Conservation (phyloP, 2,888 invertebrate genomes). For the Pomacea canaliculata region DNA sequence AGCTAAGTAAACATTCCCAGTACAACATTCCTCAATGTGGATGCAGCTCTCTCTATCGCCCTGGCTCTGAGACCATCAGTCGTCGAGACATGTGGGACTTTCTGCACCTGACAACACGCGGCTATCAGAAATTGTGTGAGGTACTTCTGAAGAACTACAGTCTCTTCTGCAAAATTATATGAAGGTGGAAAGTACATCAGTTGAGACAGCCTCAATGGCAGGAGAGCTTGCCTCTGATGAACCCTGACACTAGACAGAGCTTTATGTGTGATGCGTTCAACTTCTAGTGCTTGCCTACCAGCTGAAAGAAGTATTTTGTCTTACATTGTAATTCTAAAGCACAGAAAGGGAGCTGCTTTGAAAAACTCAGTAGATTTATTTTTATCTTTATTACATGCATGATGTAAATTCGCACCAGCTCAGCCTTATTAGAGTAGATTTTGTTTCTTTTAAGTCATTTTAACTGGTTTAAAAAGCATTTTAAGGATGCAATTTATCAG, state of each 20-base stretch:
- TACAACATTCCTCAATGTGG: conserved; percentile 84
- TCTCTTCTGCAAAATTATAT: conserved; percentile 54
- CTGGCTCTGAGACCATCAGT: conserved; percentile 78
- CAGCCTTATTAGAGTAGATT: too few relatives aligned
- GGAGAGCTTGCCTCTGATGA: conserved; percentile 36
- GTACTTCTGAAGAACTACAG: conserved; percentile 65
- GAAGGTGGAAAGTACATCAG: conserved; percentile 59
- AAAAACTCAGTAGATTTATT: too few relatives aligned
- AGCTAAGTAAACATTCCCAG: conserved; percentile 74
- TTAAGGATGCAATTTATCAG: too few relatives aligned
- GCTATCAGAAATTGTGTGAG: conserved; percentile 79
- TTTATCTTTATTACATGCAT: too few relatives aligned
- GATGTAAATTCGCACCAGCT: too few relatives aligned
- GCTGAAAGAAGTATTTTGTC: too few relatives aligned
- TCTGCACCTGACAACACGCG: conserved; percentile 85
- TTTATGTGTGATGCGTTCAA: too few relatives aligned
- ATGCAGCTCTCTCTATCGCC: conserved; percentile 75
- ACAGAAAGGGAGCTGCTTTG: not conserved
- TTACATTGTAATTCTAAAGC: not conserved
- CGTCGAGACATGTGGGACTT: conserved; percentile 94
- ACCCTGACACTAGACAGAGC: not conserved
- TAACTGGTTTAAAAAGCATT: too few relatives aligned
- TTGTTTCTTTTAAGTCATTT: too few relatives aligned
- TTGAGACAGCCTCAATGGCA: conserved; percentile 40
- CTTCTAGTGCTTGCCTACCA: too few relatives aligned